A percentile compares a stretch with the other conserved stretches of the same genome.
phyloP scores from a whole-genome alignment of 37 sponge, comb jelly and placozoan genomes.

The Oscarella lobularis region DNA sequence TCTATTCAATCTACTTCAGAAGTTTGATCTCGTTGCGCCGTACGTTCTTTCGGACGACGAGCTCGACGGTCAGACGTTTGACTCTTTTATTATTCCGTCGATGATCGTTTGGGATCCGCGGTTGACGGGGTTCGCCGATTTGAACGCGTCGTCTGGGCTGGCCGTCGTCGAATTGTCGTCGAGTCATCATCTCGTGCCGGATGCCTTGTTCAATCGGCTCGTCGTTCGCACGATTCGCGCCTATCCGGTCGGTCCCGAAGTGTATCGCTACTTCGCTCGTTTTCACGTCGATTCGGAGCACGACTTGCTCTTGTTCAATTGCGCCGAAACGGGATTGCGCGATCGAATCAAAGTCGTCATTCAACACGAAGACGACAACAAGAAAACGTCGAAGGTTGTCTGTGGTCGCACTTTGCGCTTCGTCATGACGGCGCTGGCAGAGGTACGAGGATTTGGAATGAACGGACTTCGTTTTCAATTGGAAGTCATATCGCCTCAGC shows the following conservation, averaged over 20 bases:
- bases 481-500: too few species aligned
- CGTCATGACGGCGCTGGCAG: background rate
- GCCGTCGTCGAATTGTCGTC: too few species aligned
- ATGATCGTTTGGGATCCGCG: background rate
- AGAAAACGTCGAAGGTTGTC: background rate
- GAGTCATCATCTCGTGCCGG: constrained; percentile 2
- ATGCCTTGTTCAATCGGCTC: constrained; percentile 4
- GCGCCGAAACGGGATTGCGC: background rate
- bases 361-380: background rate
- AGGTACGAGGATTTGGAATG: background rate
- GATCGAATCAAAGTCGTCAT: background rate
- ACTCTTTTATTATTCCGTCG: background rate
- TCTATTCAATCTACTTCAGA: background rate
- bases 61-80: background rate
- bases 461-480: background rate
- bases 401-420: background rate
- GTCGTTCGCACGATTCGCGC: background rate
- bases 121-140: background rate
- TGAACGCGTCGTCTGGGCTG: background rate
- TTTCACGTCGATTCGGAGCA: background rate
- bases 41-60: background rate
- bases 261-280: background rate
- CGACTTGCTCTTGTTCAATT: background rate
- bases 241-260: constrained; percentile 1
- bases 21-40: background rate